phyloP scores from a whole-genome alignment of 37 sponge, comb jelly and placozoan genomes.

The Cliona cf. orientalis region DNA sequence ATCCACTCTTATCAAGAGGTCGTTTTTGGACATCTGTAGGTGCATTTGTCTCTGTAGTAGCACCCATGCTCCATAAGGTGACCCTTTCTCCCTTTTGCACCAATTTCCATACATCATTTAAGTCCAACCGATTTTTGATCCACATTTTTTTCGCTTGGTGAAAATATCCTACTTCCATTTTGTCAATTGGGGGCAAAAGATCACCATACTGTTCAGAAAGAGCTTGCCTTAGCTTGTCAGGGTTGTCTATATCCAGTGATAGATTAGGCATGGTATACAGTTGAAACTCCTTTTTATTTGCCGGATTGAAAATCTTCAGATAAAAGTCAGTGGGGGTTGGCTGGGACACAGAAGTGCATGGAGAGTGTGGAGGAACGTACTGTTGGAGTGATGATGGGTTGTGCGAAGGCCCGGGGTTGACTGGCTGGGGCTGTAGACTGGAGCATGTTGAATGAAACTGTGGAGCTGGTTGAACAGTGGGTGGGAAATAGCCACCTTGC shows the following conservation, averaged over 20 bases:
- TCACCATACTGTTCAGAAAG: not conserved
- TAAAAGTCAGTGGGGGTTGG: not conserved
- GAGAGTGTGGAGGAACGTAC: not conserved
- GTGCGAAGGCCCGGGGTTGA: not conserved
- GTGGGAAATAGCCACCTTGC: slow-evolving; percentile 1
- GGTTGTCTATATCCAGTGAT: not conserved
- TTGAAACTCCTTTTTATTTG: not conserved
- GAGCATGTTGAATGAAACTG: not conserved
- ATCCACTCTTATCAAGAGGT: not conserved
- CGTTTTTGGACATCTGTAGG: not conserved
- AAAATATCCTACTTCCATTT: not conserved
- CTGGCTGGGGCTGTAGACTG: not conserved
- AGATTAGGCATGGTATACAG: not conserved
- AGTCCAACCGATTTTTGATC: slow-evolving; percentile 1
- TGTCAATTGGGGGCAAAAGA: not conserved
- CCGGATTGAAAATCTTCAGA: not conserved
- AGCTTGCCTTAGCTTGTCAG: not conserved
- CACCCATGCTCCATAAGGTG: not conserved
- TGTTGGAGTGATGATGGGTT: not conserved
- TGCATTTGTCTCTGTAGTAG: not conserved
- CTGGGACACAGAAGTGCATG: not conserved
- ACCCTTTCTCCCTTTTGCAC: not conserved
- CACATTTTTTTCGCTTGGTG: not conserved
- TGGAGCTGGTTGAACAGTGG: not conserved
- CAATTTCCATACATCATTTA: not conserved